Conservation (phyloP, 1,140 invertebrate species). For the Eubasilissa regina region DNA sequence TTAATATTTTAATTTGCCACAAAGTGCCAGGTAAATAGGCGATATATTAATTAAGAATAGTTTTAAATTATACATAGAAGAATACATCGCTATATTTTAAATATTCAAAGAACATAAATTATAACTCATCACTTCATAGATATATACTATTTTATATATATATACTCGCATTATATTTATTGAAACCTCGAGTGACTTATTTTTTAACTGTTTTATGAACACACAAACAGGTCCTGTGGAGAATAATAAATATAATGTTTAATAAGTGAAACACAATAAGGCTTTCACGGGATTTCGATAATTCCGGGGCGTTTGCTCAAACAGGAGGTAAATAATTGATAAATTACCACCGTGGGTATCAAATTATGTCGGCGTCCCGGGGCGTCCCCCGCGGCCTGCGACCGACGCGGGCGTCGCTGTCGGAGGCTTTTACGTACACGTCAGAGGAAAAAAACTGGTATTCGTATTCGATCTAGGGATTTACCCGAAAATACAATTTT, state of each 20-base stretch:
- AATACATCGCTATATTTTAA: no score
- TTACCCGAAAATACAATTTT: no score
- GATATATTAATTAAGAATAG: no score
- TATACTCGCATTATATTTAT: no score
- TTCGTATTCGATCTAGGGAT: slow-evolving; percentile 10
- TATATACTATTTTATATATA: no score
- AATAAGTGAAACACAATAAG: slow-evolving; percentile 51
- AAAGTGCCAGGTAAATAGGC: no score
- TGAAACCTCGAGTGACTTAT: not conserved
- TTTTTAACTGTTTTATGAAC: not conserved
- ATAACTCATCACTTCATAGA: no score
- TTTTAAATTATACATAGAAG: no score
- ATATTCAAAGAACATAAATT: no score
- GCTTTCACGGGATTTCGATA: slow-evolving; percentile 51
- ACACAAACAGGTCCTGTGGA: not conserved
- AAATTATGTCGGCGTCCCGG: slow-evolving; percentile 28
- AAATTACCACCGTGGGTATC: slow-evolving; percentile 53
- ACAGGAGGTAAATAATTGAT: slow-evolving; percentile 51
- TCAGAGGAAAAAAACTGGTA: slow-evolving; percentile 6
- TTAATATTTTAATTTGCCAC: no score
- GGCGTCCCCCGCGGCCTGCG: not conserved
- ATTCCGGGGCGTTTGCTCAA: slow-evolving; percentile 21
- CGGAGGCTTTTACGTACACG: slow-evolving; percentile 4
- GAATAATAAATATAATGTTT: slow-evolving; percentile 25
- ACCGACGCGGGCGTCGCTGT: not conserved